Evolutionary conservation across 2,113 vertebrate genomes (phyloP).

Genomic region (Brachypteracias leptosomus): DNA sequence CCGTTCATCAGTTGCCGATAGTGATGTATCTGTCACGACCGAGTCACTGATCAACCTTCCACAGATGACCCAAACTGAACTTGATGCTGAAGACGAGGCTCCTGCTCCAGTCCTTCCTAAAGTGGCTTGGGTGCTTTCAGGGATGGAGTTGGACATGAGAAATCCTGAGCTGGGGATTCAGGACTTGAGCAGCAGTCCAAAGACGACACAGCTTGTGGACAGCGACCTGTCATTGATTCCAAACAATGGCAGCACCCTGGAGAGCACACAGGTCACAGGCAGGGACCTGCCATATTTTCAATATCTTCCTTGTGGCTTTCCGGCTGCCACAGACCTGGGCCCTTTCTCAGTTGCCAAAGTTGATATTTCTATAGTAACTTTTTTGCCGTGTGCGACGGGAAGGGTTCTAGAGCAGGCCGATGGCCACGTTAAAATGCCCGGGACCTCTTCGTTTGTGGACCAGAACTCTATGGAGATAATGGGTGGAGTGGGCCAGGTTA

Average conservation of each 20-base stretch:
- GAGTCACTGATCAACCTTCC: background rate
- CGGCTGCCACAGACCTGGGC: background rate
- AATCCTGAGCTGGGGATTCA: background rate
- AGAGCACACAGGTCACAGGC: background rate
- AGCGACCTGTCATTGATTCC: background rate
- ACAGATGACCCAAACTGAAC: rapidly evolving
- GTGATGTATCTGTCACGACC: background rate
- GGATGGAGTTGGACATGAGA: background rate
- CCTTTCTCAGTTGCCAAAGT: background rate
- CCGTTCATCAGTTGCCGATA: background rate
- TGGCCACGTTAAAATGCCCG: background rate
- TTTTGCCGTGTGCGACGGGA: background rate
- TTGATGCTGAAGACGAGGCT: rapidly evolving
- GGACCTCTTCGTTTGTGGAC: background rate
- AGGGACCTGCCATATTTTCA: background rate
- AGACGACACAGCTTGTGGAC: background rate
- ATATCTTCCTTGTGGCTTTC: background rate
- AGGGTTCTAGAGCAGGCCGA: background rate
- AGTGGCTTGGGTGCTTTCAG: background rate
- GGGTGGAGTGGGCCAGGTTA: background rate
- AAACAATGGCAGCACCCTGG: background rate
- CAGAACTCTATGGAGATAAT: background rate
- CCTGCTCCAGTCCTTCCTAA: background rate
- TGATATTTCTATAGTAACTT: background rate
- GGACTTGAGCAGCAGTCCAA: background rate